Evolutionary conservation across 2,113 vertebrate species (phyloP).

Genomic region (human): DNA sequence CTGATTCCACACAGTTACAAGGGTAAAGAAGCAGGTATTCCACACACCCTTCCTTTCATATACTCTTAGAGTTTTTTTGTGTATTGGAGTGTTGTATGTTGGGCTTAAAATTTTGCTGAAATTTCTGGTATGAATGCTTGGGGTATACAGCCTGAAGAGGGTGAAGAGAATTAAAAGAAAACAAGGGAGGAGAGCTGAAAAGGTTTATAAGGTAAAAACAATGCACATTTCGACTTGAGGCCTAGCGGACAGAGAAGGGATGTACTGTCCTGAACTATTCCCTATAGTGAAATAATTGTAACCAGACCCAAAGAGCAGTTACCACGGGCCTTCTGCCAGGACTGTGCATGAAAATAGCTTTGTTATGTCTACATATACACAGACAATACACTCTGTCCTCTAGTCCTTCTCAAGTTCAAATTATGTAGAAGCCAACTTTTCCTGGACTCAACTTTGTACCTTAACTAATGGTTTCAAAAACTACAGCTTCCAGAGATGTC

Average conservation of each 20-base stretch:
- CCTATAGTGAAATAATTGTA: slow-evolving; percentile 76
- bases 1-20: background rate
- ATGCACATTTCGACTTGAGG: slow-evolving; percentile 25
- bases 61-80: background rate
- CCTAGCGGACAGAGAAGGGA: slow-evolving; percentile 36
- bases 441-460: slow-evolving; percentile 49
- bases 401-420: slow-evolving; percentile 67
- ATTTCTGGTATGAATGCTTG: background rate
- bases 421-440: slow-evolving; percentile 71
- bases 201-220: slow-evolving; percentile 32
- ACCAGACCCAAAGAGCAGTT: slow-evolving; percentile 74
- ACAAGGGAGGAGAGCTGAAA: slow-evolving; percentile 9
- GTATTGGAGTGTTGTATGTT: background rate
- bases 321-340: slow-evolving; percentile 67
- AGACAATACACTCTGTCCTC: slow-evolving; percentile 79
- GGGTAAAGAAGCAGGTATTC: background rate
- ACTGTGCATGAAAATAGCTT: slow-evolving; percentile 78
- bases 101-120: background rate
- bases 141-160: background rate
- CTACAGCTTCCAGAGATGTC: slow-evolving; percentile 43
- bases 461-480: slow-evolving; percentile 66
- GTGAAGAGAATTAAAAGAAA: background rate
- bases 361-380: slow-evolving; percentile 78
- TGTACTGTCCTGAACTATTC: slow-evolving; percentile 63
- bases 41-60: background rate